A percentile compares a stretch with the other conserved stretches of the same genome.
phyloP scores from a whole-genome alignment of 2,113 vertebrate species.

The Uria lomvia region DNA sequence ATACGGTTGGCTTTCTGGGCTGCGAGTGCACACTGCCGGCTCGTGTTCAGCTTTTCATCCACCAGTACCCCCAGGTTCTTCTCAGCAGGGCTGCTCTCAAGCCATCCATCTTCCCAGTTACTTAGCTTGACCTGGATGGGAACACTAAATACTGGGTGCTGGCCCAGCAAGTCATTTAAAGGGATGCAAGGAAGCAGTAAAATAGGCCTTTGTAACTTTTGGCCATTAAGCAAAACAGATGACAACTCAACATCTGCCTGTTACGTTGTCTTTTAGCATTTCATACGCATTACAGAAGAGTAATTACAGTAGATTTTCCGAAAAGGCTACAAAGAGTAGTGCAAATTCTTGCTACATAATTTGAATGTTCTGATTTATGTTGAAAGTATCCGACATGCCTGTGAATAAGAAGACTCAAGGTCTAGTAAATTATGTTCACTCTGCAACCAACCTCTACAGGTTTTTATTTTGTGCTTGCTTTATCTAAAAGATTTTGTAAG shows the following conservation, averaged over 20 bases:
- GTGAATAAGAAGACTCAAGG: not conserved
- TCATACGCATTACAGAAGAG: not conserved
- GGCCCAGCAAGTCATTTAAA: not conserved
- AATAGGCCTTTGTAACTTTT: not conserved
- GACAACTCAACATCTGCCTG: not conserved
- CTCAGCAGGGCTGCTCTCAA: not conserved
- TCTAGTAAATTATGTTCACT: not conserved
- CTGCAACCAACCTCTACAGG: not conserved
- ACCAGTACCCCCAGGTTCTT: not conserved
- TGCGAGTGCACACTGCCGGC: rapidly evolving
- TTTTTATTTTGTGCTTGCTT: not conserved
- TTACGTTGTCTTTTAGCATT: not conserved
- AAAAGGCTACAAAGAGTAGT: not conserved
- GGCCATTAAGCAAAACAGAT: not conserved
- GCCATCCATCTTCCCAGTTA: not conserved
- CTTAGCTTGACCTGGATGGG: not conserved
- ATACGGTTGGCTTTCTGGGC: not conserved
- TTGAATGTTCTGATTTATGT: not conserved
- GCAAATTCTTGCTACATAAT: not conserved
- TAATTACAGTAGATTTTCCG: not conserved
- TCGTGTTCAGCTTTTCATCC: not conserved
- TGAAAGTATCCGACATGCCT: not conserved
- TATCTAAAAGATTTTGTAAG: not conserved
- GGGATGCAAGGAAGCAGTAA: not conserved
- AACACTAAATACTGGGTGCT: not conserved